Base-by-base conservation (phyloP, 1,140 invertebrate genomes). In the Oryctes rhinoceros region DNA sequence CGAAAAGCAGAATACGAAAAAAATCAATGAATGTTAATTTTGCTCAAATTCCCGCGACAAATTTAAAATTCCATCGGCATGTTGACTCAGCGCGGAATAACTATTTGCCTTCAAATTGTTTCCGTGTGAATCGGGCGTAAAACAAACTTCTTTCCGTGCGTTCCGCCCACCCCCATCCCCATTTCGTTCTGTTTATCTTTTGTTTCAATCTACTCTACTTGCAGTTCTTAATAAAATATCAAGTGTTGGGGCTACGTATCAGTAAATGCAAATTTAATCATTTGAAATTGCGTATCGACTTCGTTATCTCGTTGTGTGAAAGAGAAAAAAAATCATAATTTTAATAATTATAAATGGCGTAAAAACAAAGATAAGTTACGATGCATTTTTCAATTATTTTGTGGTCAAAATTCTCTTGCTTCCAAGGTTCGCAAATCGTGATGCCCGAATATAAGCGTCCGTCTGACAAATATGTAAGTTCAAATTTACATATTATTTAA, bases 111-210 rank as follows among this genome's bases (percentile, higher is more conserved):
- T 78, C 74, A 80, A 80, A 82, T 80, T 82, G 79, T 82, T 82
- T 82, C 81, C 79, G 79, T 80, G 81, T 80, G 81, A 82, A 82
- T 80, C 49, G 76, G 76, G 81, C 81, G 81, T 78, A 80, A 80
- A 82, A 80, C 81, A 82, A 80, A 82, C 79, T 81, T 44, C 78
- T 80, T 65, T 74, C 30, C 49, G 37, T 39, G 62, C 62, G 35
- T 49, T 81, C 74, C 48, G 47, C 78, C 78, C 79, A 67, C 18
- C 65, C 53, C 65, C 65, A 35, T 67, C 48, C 24, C 39, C 74
- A n/a, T 80, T 75, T 47, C 35, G 30, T 75, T 77, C 74, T 53
- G 37, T 78, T 39, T 78, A 39, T 65, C 78, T 78, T 78, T 53
- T 76, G 74, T 76, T 76, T 76, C 74, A 76, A 76, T 76, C 74